Evolutionary conservation across 2,888 invertebrate genomes (phyloP).

Genomic region (Ethmia dodecea): DNA sequence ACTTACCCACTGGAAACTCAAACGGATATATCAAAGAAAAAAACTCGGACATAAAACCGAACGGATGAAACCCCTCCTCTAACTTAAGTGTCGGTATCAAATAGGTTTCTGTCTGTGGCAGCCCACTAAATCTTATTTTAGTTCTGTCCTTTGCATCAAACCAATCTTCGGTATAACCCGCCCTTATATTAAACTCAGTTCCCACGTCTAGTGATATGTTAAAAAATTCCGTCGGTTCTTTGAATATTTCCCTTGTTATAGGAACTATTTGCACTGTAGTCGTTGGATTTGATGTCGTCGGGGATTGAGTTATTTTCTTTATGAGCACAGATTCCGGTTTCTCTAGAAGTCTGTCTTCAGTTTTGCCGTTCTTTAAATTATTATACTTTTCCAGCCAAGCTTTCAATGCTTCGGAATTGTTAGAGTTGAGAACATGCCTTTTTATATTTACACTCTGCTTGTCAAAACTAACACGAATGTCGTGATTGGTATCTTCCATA

Average conservation of each 20-base stretch:
- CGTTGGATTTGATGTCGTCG: constrained; percentile 17
- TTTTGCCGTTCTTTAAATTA: constrained; percentile 40
- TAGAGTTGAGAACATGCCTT: constrained; percentile 38
- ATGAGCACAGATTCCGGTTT: constrained; percentile 34
- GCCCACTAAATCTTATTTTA: constrained; percentile 66
- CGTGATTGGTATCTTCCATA: constrained; percentile 34
- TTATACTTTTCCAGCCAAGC: constrained; percentile 56
- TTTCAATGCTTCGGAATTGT: constrained; percentile 38
- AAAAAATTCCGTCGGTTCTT: constrained; percentile 26
- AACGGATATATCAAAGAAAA: constrained; percentile 80
- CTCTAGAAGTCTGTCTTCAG: constrained; percentile 39
- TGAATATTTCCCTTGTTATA: constrained; percentile 54
- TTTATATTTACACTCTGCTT: constrained; percentile 42
- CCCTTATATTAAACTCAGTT: constrained; percentile 48
- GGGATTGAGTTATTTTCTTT: constrained; percentile 31
- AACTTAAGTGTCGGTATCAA: constrained; percentile 74
- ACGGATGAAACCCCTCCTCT: constrained; percentile 79
- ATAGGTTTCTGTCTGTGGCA: constrained; percentile 66
- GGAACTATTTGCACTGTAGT: constrained; percentile 43
- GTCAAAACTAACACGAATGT: no score
- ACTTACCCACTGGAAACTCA: constrained; percentile 81
- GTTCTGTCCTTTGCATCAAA: constrained; percentile 54
- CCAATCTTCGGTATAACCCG: constrained; percentile 58
- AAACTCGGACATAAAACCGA: constrained; percentile 79
- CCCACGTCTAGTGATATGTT: constrained; percentile 40